Base-by-base conservation (phyloP, 1,140 invertebrate genomes). In the Melitaea cinxia region DNA sequence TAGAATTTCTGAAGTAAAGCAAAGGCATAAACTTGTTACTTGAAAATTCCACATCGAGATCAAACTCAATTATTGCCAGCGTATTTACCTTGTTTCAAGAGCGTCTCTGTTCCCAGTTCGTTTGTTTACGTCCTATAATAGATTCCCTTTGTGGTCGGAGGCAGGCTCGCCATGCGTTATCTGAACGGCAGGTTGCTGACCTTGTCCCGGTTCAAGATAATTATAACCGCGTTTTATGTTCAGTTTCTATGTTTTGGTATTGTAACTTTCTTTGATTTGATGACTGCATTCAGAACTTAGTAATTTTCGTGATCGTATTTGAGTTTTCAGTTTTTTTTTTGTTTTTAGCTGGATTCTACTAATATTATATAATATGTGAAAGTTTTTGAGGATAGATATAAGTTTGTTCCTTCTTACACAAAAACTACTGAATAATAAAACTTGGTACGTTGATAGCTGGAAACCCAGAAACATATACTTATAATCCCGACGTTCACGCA, bases 181-280 rank as follows among this genome's bases (percentile, higher is more conserved):
- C 52, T 17, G 49, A 30, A 23, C 37, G 52, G 55, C 70, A 59
- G 54, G 65, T 78, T 68, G 70, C 42, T 52, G 73, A 78, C 72
- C 78, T 80, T 78, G 78, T 56, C 39, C 64, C 54, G 61, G 49
- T 68, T 60, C 12, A 17, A 68, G 70, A 67, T 70, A 72, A 68
- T 70, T 70, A 64, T 28, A 21, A 39, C 17, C 24, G 54, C 49
- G 52, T 52, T 56, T 61, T 59, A 54, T 47, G 56, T 33, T 47
- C 45, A 21, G 17, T 28, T 56, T 30, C 42, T 56, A 35, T 26
- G 14, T 37, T 7, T 50, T 15, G 5, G 26, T n/a, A 4, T 42
- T 55, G 47, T 55, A 49, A 14, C 39, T 59, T 47, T 49, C 42
- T 59, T 49, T 49, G 12, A 0, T 42, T n/a, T 12, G 5, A 45